Conservation (phyloP, 2,888 invertebrate genomes). For the Andrena marginata region DNA sequence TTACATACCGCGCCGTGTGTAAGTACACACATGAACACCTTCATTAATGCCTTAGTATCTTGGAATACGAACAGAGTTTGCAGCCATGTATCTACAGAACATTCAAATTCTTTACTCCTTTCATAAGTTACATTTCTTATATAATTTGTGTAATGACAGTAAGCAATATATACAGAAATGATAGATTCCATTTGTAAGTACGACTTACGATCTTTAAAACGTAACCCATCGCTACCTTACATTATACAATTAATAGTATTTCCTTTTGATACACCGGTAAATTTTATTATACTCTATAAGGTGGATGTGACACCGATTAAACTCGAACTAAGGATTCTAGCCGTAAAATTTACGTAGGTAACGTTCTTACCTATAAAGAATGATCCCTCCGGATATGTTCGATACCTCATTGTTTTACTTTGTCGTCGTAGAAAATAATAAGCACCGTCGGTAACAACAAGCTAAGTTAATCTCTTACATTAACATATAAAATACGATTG, state of each 20-base stretch:
- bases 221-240: conserved; percentile 37
- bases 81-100: conserved; percentile 12
- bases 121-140: neutral
- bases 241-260: conserved; percentile 34
- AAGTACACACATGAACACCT: conserved; percentile 67
- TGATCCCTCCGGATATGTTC: conserved; percentile 12
- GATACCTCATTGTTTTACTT: conserved; percentile 26
- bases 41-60: conserved; percentile 47
- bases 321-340: conserved; percentile 10
- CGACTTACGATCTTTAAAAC: conserved; percentile 15
- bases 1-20: conserved; percentile 39
- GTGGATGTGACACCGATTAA: conserved; percentile 18
- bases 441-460: conserved; percentile 33
- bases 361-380: conserved; percentile 19
- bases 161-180: conserved; percentile 27
- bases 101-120: neutral
- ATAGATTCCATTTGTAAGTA: conserved; percentile 9
- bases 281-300: conserved; percentile 13
- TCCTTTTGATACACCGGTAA: conserved; percentile 20
- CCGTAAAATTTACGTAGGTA: conserved; percentile 23
- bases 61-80: conserved; percentile 45
- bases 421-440: conserved; percentile 31
- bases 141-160: conserved; percentile 17
- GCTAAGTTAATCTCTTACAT: conserved; percentile 48
- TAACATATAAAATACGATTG: conserved; percentile 55